Percentiles rank a stretch among this genome's conserved stretches.
Conservation (phyloP, 2,888 invertebrate genomes). For the Leucophenga maculata region DNA sequence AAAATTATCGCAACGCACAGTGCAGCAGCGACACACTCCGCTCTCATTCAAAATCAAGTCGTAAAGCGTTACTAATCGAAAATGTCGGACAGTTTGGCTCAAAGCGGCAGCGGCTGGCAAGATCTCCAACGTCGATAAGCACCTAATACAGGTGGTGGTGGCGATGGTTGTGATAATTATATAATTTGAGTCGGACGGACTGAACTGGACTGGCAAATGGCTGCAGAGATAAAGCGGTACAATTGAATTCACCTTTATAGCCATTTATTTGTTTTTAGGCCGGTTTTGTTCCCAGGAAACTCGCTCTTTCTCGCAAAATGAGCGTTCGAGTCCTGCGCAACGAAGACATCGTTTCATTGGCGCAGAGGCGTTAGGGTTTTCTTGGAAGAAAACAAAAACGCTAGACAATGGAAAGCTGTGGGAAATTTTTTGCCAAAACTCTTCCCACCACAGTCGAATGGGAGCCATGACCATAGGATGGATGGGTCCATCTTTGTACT, state of each 20-base stretch:
- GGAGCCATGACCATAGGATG: conserved; percentile 19
- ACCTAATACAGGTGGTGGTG: conserved; percentile 57
- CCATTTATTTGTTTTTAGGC: conserved; percentile 13
- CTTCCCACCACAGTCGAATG: no score
- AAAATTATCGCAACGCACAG: conserved; percentile 26
- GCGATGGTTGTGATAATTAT: conserved; percentile 59
- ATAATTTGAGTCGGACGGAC: conserved; percentile 69
- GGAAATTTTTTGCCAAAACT: conserved; percentile 1
- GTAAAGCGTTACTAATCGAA: conserved; percentile 69
- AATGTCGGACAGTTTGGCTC: conserved; percentile 56
- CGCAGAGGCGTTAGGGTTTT: no score
- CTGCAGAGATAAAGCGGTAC: no score
- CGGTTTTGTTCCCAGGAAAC: neutral
- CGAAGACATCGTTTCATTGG: no score
- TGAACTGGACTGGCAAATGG: conserved; percentile 30
- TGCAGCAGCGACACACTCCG: conserved; percentile 2
- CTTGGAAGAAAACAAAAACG: no score
- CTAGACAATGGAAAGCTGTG: conserved; percentile 2
- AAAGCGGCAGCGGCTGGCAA: conserved; percentile 40
- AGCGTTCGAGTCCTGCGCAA: neutral
- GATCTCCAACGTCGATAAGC: conserved; percentile 65
- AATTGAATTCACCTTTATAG: no score
- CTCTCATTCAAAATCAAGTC: conserved; percentile 56
- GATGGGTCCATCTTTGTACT: conserved; percentile 38
- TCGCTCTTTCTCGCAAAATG: neutral